Percentiles rank a stretch among this genome's conserved stretches.
These are phyloP conservation scores for Trypoxylus dichotomus DNA, from an alignment of 1,140 invertebrate species.

Conservation along the genomic window DNA sequence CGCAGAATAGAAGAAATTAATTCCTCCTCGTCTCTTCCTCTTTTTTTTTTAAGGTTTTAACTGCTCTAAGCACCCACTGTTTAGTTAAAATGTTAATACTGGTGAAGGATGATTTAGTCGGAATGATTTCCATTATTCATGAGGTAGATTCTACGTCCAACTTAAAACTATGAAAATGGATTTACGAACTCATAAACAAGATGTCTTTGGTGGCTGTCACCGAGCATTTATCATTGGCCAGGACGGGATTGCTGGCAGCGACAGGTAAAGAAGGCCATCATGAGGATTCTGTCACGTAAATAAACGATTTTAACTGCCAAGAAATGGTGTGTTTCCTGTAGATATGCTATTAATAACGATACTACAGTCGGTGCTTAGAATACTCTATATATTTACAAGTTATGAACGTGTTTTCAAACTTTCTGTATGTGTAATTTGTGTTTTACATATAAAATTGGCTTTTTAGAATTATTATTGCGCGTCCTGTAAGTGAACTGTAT, in stretches of 20 bases:
- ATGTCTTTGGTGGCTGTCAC: conserved; percentile 1
- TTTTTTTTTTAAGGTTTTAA: background rate
- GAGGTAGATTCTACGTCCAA: background rate
- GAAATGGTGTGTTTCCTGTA: background rate
- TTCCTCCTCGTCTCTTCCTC: background rate
- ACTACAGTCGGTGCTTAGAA: background rate
- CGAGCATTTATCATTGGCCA: background rate
- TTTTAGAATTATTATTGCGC: too few relatives aligned
- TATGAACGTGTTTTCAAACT: too few relatives aligned
- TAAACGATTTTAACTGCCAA: background rate
- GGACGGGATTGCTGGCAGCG: background rate
- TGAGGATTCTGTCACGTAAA: background rate
- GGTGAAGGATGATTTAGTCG: background rate
- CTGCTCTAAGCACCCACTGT: conserved; percentile 5
- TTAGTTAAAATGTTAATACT: conserved; percentile 4
- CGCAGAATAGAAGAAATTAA: conserved; percentile 6
- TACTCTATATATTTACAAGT: too few relatives aligned
- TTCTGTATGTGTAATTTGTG: too few relatives aligned
- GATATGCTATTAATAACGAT: background rate
- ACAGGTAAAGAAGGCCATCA: background rate
- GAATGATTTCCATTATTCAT: background rate
- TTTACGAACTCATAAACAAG: conserved; percentile 7
- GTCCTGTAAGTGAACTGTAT: too few relatives aligned
- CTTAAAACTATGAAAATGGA: conserved; percentile 7
- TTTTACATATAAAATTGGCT: too few relatives aligned